Evolutionary conservation across 2,797 vertebrate genomes (phyloP), one percentile per base, ranked within the genome.

Genomic region (Ceryle rudis): DNA sequence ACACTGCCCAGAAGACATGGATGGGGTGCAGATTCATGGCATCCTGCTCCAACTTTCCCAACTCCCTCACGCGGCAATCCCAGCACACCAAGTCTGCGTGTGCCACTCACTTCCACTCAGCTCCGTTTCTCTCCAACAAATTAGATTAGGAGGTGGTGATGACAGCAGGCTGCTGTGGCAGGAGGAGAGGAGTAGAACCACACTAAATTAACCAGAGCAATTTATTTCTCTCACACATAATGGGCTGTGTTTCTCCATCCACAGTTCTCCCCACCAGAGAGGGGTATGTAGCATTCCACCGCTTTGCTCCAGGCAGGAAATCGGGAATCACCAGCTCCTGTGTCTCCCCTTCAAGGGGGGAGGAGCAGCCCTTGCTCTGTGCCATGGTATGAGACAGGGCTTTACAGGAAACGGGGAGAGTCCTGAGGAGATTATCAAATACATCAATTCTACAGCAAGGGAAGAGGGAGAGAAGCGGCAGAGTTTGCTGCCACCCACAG

Each of bases 41-140:
- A 80, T 42, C 16, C 23, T 33, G 21, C 58, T 93, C 65, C 35
- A 62, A 0, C 14, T 65, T 90, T 23, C 33, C 66, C 2, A 2
- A 0, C 8, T 62, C 21, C 35, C 29, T 79, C 55, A 35, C 1
- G 0, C 41, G 41, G 65, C 0, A 0, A 69, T 72, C 26, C 60
- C 91, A 92, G 44, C 60, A 66, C 55, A 49, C 26, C 31, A 13
- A 5, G 8, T 52, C 2, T 86, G 4, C 71, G 37, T 70, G n/a
- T 47, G 79, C 54, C 29, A 23, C 14, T 91, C 79, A 37, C 26
- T 69, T 91, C 61, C 66, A 71, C 57, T 58, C 62, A 29, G 60
- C 47, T 78, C 71, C 14, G 2, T 49, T n/a, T 47, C 42, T 60
- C 28, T 75, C 46, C 6, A 4, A 88, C 51, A 88, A 90, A 89